Evolutionary conservation across 1,140 invertebrate genomes (phyloP).

Genomic region (Palaemon carinicauda): DNA sequence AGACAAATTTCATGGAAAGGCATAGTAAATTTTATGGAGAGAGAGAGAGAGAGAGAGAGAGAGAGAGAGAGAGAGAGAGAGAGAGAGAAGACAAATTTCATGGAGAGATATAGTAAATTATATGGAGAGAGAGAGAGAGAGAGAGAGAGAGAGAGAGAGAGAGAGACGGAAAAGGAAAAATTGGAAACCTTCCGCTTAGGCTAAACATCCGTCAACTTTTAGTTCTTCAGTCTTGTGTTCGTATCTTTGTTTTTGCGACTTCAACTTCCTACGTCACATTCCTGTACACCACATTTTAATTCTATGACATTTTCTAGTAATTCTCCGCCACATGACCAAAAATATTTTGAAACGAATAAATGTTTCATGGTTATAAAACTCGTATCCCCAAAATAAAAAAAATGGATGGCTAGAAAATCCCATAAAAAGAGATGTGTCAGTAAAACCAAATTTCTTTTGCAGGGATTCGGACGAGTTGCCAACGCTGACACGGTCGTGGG

Average conservation of each 20-base stretch:
- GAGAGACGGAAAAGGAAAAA: slow-evolving; percentile 36
- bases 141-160: slow-evolving; percentile 11
- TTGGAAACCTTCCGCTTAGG: slow-evolving; percentile 28
- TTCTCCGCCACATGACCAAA: neutral
- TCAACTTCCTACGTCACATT: neutral
- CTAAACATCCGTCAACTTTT: slow-evolving; percentile 56
- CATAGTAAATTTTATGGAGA: too few species aligned
- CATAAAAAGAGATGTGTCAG: too few species aligned
- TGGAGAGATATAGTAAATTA: too few species aligned
- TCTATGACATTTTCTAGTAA: neutral
- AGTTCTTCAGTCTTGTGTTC: neutral
- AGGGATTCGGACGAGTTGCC: neutral
- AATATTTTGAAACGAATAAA: too few species aligned
- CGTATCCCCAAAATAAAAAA: too few species aligned
- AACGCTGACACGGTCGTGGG: slow-evolving; percentile 37
- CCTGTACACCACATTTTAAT: neutral
- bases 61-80: neutral
- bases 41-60: neutral
- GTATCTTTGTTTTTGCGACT: neutral
- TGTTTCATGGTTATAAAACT: too few species aligned
- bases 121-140: neutral
- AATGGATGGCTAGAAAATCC: too few species aligned
- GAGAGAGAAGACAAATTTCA: too few species aligned
- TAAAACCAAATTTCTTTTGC: neutral
- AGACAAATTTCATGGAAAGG: too few species aligned